Percentiles rank a stretch among this genome's conserved stretches.
These are phyloP conservation scores for Pseudonaja textilis DNA, from an alignment of 2,113 vertebrate species.

Conservation along the genomic window DNA sequence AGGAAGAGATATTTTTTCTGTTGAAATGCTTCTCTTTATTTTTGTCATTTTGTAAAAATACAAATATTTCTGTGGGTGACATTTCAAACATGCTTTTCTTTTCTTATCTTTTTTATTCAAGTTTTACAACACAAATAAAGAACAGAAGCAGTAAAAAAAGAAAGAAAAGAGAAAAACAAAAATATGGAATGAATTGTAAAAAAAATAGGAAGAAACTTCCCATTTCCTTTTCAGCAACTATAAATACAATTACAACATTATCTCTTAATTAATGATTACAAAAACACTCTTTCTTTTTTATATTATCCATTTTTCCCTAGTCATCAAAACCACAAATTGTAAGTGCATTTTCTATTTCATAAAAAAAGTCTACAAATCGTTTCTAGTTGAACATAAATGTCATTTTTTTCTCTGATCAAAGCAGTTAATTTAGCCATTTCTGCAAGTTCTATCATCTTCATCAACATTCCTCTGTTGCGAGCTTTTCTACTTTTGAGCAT, in stretches of 20 bases:
- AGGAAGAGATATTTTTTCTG: conserved; percentile 16
- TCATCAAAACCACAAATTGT: neutral
- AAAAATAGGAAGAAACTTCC: neutral
- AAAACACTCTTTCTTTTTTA: neutral
- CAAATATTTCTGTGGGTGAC: neutral
- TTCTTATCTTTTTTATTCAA: neutral
- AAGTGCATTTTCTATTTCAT: neutral
- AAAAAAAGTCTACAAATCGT: neutral
- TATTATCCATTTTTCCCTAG: neutral
- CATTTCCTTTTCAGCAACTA: neutral
- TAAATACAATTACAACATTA: neutral
- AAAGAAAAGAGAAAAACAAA: neutral
- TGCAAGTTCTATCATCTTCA: neutral
- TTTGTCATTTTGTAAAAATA: conserved; percentile 18
- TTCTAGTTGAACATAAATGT: neutral
- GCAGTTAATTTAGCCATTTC: neutral
- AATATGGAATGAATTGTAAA: neutral
- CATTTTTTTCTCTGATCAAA: neutral
- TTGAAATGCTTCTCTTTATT: conserved; percentile 1
- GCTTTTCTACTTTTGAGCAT: neutral
- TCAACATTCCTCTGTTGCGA: neutral
- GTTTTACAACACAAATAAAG: neutral
- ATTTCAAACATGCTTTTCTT: neutral
- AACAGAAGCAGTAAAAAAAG: neutral
- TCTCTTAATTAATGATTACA: neutral